Conservation (phyloP, 2,888 invertebrate species). For the Corythucha ciliata region DNA sequence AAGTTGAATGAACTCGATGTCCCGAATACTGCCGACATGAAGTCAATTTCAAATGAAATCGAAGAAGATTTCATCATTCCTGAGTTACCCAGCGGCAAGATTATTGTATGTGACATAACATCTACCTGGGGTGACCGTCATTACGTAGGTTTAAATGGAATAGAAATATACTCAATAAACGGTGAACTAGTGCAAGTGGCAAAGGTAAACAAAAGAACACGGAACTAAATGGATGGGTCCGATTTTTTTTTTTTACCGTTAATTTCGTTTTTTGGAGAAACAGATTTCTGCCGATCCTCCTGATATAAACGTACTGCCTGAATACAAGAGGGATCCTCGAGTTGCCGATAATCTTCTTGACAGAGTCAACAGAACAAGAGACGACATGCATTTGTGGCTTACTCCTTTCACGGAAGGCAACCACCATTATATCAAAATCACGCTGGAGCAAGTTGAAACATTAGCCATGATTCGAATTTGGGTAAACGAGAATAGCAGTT, state of each 20-base stretch:
- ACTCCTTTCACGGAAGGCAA: constrained; percentile 53
- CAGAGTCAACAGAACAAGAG: constrained; percentile 61
- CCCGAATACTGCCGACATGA: background rate
- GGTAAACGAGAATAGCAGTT: constrained; percentile 45
- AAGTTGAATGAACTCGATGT: background rate
- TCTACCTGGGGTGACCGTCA: constrained; percentile 73
- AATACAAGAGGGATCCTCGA: constrained; percentile 54
- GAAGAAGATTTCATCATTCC: constrained; percentile 58
- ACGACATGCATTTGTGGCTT: constrained; percentile 70
- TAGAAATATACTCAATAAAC: constrained; percentile 59
- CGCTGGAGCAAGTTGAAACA: constrained; percentile 46
- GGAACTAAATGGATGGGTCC: background rate
- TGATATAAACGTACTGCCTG: constrained; percentile 57
- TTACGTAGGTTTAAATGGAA: constrained; percentile 67
- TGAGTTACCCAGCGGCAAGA: constrained; percentile 60
- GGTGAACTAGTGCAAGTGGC: constrained; percentile 52
- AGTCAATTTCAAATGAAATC: constrained; percentile 1
- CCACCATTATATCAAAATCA: constrained; percentile 52
- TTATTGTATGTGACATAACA: constrained; percentile 56
- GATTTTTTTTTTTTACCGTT: background rate
- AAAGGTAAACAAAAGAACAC: constrained; percentile 45
- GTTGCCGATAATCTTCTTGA: constrained; percentile 57
- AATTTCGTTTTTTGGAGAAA: background rate
- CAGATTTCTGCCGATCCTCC: constrained; percentile 48
- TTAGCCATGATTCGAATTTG: constrained; percentile 60